Percentiles rank a stretch among this genome's conserved stretches.
These are phyloP conservation scores for Dromas ardeola DNA, from an alignment of 2,113 vertebrate genomes.

Conservation along the genomic window DNA sequence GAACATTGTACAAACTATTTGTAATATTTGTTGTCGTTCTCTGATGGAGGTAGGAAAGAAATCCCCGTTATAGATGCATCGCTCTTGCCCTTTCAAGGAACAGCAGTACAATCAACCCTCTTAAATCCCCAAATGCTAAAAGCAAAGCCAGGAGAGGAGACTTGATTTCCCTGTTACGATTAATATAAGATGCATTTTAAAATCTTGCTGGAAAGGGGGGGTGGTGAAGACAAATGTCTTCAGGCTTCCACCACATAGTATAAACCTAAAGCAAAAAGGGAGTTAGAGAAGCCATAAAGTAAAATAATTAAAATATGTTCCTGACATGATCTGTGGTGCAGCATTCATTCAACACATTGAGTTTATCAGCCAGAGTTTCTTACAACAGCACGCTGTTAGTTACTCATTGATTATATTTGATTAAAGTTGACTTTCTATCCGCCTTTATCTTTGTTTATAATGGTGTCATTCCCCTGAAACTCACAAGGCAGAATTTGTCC, in stretches of 20 bases:
- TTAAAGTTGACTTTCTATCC: not conserved
- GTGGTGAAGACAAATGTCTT: not conserved
- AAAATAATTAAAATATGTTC: not conserved
- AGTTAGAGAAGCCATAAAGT: not conserved
- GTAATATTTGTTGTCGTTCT: not conserved
- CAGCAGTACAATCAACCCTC: not conserved
- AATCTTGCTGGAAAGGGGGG: not conserved
- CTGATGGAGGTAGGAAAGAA: not conserved
- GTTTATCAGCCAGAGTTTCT: not conserved
- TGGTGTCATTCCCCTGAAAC: not conserved
- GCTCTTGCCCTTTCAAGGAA: not conserved
- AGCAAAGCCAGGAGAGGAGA: not conserved
- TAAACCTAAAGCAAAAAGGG: not conserved
- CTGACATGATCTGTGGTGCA: not conserved
- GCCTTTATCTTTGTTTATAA: not conserved
- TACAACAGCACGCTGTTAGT: not conserved
- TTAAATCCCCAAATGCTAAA: not conserved
- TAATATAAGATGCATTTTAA: not conserved
- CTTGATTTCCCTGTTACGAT: not conserved
- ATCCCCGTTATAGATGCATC: not conserved
- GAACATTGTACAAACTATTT: fast-evolving
- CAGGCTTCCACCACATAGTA: not conserved
- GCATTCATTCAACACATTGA: not conserved
- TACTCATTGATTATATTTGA: not conserved
- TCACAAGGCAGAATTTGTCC: not conserved